phyloP scores from a whole-genome alignment of 2,888 invertebrate genomes.

The Alviniconcha strummeri region DNA sequence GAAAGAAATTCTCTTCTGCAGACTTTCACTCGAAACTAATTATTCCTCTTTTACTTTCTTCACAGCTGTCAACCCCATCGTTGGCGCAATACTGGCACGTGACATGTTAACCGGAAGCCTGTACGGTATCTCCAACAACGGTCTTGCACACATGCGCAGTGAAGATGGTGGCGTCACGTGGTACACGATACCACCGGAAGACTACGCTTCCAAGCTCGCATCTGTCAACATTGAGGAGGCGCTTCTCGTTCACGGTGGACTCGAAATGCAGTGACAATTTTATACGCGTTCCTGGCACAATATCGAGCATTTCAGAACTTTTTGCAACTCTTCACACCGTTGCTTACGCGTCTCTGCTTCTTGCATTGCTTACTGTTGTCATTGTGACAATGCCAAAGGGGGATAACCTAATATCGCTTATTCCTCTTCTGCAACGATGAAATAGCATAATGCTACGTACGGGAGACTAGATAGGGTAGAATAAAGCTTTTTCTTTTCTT shows the following conservation, averaged over 20 bases:
- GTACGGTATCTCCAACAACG: constrained; percentile 41
- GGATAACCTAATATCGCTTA: too few relatives aligned
- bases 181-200: constrained; percentile 27
- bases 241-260: neutral
- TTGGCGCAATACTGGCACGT: constrained; percentile 11
- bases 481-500: too few relatives aligned
- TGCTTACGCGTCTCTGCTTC: neutral
- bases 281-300: neutral
- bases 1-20: too few relatives aligned
- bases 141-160: constrained; percentile 37
- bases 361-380: too few relatives aligned
- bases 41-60: neutral
- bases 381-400: too few relatives aligned
- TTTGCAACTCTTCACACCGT: neutral
- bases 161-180: constrained; percentile 36
- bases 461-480: too few relatives aligned
- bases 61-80: constrained; percentile 14
- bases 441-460: too few relatives aligned
- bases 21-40: too few relatives aligned
- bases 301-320: neutral
- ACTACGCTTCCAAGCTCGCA: constrained; percentile 20
- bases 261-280: neutral
- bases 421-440: too few relatives aligned
- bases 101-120: constrained; percentile 29
- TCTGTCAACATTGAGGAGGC: constrained; percentile 17